Conservation (phyloP, 2,888 invertebrate species). For the Coleophora flavipennella region DNA sequence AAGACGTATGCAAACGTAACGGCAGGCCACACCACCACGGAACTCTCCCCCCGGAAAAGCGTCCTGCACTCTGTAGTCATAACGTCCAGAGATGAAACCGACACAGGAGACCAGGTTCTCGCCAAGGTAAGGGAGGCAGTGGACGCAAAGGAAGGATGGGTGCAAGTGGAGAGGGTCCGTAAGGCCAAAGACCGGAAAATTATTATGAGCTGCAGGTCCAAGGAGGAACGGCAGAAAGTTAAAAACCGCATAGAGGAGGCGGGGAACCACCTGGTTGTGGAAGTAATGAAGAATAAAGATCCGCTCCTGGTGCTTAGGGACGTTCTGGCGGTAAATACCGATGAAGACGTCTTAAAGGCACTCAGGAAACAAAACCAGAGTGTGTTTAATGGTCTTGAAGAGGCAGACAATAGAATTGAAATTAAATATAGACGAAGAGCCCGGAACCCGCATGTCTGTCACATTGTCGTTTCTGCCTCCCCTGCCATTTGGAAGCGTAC, state of each 20-base stretch:
- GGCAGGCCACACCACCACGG: too few relatives aligned
- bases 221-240: slow-evolving; percentile 2
- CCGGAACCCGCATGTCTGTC: not conserved
- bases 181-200: slow-evolving; percentile 11
- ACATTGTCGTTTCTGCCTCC: too few relatives aligned
- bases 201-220: slow-evolving; percentile 6
- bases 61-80: not conserved
- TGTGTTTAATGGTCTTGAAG: not conserved
- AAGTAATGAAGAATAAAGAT: slow-evolving; percentile 7
- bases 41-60: too few relatives aligned
- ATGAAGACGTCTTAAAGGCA: not conserved
- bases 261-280: not conserved
- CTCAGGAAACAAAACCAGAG: not conserved
- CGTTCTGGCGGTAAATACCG: not conserved
- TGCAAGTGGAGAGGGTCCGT: slow-evolving; percentile 8
- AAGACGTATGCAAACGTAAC: too few relatives aligned
- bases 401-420: not conserved
- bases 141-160: slow-evolving; percentile 6
- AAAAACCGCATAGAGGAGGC: not conserved
- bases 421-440: not conserved
- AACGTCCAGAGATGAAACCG: not conserved
- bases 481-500: slow-evolving; percentile 6
- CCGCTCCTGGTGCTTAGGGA: slow-evolving; percentile 6
- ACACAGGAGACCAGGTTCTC: not conserved
- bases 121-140: not conserved